Percentiles rank a stretch among this genome's conserved stretches.
phyloP scores from a whole-genome alignment of 2,888 invertebrate genomes.

The Temnothorax unifasciatus region DNA sequence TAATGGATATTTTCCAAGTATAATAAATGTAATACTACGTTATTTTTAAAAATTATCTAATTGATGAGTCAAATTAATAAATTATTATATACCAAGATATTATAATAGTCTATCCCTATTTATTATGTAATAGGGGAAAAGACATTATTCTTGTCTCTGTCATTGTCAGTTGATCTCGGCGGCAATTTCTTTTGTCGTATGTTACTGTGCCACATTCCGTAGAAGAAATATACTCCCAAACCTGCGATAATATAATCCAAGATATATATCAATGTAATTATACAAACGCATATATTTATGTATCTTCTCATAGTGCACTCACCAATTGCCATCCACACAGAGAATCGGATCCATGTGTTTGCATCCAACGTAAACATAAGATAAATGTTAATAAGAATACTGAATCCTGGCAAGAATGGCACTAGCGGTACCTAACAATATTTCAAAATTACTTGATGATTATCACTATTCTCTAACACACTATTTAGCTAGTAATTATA shows the following conservation, averaged over 20 bases:
- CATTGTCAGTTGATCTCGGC: not conserved
- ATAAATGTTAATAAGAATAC: constrained; percentile 94
- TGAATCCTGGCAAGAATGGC: constrained; percentile 93
- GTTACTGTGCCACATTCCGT: constrained; percentile 35
- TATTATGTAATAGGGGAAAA: not conserved
- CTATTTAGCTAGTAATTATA: not conserved
- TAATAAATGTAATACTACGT: too few species aligned
- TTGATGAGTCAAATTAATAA: not conserved
- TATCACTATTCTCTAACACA: not conserved
- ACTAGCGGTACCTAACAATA: constrained; percentile 92
- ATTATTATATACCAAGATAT: not conserved
- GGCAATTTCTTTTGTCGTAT: constrained; percentile 6
- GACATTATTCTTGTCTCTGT: not conserved
- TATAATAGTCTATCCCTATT: not conserved
- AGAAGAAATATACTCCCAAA: constrained; percentile 33
- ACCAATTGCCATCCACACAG: constrained; percentile 94
- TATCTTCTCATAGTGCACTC: constrained; percentile 80
- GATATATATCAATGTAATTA: not conserved
- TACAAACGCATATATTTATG: not conserved
- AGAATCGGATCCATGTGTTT: constrained; percentile 94
- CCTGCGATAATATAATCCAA: constrained; percentile 4
- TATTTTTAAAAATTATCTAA: not conserved
- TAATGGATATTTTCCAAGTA: too few species aligned
- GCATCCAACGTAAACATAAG: constrained; percentile 93
- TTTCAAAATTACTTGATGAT: not conserved